Base-by-base conservation (phyloP, 2,888 invertebrate species). In the Eupithecia pulchellata region DNA sequence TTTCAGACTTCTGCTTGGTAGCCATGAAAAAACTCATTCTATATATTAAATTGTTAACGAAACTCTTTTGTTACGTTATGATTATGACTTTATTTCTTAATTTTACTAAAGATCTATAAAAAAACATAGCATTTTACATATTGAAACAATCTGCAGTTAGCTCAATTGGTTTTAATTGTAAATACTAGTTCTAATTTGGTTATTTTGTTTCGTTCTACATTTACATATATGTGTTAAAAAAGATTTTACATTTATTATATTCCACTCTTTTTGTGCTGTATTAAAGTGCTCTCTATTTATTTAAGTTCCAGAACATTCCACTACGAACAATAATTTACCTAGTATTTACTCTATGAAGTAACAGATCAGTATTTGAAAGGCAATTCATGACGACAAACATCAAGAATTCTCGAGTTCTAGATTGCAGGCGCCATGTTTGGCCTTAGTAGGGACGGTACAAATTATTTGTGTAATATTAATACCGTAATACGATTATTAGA, bases 301-400 rank as follows among this genome's bases (percentile, higher is more conserved):
- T n/a, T n/a, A n/a, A n/a, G n/a, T n/a, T n/a, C 61, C 11, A 36
- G 32, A 11, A 25, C 32, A 61, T 61, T 61, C 61, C 61, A 61
- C 2, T 32, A 20, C 32, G 5, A 25, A 57, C 29, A 57, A 29
- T 29, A 29, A 57, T 29, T 60, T 61, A 32, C 34, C 25, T 25
- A 60, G 29, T 4, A 61, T 34, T 32, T 36, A 61, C 36, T 32
- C 20, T 61, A 61, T 34, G 61, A 13, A 61, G 61, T 61, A 61
- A 61, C 34, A 25, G 29, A 60, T 30, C 11, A 34, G 61, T 34
- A 61, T 61, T 61, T 61, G 61, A 61, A 61, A 61, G 61, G 61
- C 6, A 60, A 34, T 34, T 32, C 34, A 60, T 60, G 32, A n/a
- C 30, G 34, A 25, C 20, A 60, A 60, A 20, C 13, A 32, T 20